Evolutionary conservation across 2,888 invertebrate species (phyloP).

Genomic region (Plagodis pulveraria): DNA sequence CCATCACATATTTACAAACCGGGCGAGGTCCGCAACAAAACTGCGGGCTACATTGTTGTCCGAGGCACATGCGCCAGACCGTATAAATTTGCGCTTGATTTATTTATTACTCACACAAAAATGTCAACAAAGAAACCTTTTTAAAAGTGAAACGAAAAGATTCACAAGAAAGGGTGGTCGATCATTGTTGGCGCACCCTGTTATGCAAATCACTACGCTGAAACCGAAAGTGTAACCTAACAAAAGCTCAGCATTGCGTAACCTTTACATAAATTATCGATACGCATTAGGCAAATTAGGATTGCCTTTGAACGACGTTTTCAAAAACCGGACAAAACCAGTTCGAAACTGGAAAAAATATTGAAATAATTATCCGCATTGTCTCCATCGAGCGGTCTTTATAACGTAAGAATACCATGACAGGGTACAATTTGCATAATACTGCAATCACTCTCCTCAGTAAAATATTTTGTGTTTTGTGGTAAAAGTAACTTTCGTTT

Average conservation of each 20-base stretch:
- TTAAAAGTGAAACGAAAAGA: conserved; percentile 81
- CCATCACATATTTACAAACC: conserved; percentile 48
- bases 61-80: conserved; percentile 62
- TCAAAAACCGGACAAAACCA: conserved; percentile 59
- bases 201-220: conserved; percentile 82
- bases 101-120: conserved; percentile 80
- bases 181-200: conserved; percentile 66
- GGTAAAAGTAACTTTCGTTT: conserved; percentile 74
- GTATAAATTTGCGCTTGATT: conserved; percentile 78
- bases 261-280: conserved; percentile 80
- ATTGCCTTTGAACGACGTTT: conserved; percentile 57
- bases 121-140: conserved; percentile 77
- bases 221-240: conserved; percentile 76
- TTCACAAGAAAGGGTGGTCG: conserved; percentile 72
- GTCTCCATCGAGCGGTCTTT: conserved; percentile 47
- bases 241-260: conserved; percentile 68
- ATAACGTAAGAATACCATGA: conserved; percentile 38
- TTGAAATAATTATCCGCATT: conserved; percentile 60
- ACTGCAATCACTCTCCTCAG: conserved; percentile 56
- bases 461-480: conserved; percentile 77
- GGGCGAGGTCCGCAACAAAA: conserved; percentile 46
- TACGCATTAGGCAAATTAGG: conserved; percentile 78
- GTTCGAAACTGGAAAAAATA: conserved; percentile 58
- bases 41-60: conserved; percentile 67
- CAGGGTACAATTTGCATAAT: conserved; percentile 74